Base-by-base conservation (phyloP, 2,797 vertebrate species). In the Sarcophilus harrisii region DNA sequence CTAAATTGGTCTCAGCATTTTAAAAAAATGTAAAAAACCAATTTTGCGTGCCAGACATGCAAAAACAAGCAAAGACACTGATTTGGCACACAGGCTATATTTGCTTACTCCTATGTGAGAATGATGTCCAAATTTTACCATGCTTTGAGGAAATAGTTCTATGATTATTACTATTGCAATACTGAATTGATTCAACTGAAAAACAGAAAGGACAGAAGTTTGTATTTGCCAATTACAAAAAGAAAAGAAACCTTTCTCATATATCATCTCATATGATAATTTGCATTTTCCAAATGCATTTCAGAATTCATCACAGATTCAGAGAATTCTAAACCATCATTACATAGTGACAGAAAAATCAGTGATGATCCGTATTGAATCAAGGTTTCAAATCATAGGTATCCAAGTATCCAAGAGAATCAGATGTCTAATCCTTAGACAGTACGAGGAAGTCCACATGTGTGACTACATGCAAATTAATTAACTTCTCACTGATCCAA, bases 261-360 rank as follows among this genome's bases (percentile, higher is more conserved):
- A 24, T 3, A 81, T 81, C n/a, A 81, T 81, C 8, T 81, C 8
- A 1, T 45, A 91, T 32, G 5, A 13, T 91, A 58, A 59, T 94
- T n/a, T 66, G 13, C 60, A 28, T 95, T 54, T 57, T 94, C 10
- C 81, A 24, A n/a, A 66, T 66, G 32, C 29, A 55, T 59, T 58
- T 92, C 3, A 89, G 94, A 57, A 95, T 94, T 92, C 27, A 27
- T 5, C 93, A 94, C n/a, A 90, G 28, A 90, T 90, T 66, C 57
- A 90, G 55, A 94, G 14, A 38, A 92, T 18, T 95, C 45, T 91
- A 59, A 92, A 62, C 91, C 30, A 87, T 92, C 95, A 1, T 92
- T 93, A 28, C 81, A 49, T 57, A 92, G 8, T 27, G 38, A 6
- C 38, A 81, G 18, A 81, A 45, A 81, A 49, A 94, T 92, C 96